Conservation (phyloP, 2,113 vertebrate genomes). For the Corythornis cristatus region DNA sequence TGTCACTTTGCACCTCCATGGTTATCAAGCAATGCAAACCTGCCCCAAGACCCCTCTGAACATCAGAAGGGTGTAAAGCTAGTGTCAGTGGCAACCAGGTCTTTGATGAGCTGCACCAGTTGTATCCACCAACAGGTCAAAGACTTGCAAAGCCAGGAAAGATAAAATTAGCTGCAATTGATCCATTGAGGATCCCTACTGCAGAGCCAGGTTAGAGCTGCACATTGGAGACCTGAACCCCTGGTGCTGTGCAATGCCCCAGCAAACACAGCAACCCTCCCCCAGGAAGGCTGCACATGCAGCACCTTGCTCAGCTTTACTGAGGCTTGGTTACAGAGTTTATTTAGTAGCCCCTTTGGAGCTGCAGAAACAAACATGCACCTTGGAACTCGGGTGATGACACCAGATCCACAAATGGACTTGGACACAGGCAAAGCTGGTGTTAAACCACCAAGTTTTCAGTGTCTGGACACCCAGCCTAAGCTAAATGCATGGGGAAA, state of each 20-base stretch:
- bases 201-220: not conserved
- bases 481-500: not conserved
- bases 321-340: not conserved
- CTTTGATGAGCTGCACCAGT: not conserved
- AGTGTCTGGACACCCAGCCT: not conserved
- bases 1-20: not conserved
- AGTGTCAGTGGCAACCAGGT: not conserved
- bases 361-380: not conserved
- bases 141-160: not conserved
- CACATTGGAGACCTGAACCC: not conserved
- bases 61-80: not conserved
- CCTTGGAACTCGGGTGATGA: not conserved
- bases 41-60: not conserved
- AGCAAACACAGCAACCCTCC: not conserved
- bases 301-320: not conserved
- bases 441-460: not conserved
- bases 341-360: not conserved
- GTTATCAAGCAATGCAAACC: not conserved
- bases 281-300: fast-evolving
- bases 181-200: not conserved
- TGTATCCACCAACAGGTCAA: not conserved
- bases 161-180: constrained; percentile 19
- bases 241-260: not conserved
- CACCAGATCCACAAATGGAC: not conserved
- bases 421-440: not conserved